A percentile compares a stretch with the other conserved stretches of the same genome.
Conservation (phyloP, 2,888 invertebrate species). For the Pterobdella sp. region DNA sequence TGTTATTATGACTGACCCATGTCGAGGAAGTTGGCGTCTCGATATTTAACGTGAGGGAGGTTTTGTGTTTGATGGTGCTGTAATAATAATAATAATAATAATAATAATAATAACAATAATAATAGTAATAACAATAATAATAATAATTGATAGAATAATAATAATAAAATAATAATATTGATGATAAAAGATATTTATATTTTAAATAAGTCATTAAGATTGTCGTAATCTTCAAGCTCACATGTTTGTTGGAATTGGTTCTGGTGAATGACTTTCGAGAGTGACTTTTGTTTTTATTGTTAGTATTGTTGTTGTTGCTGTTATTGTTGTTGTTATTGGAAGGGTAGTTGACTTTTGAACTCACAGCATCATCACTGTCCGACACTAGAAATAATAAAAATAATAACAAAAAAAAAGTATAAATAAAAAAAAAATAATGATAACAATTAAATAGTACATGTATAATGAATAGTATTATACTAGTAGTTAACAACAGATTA, state of each 20-base stretch:
- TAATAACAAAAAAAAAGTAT: too few relatives aligned
- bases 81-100: not conserved
- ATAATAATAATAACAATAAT: not conserved
- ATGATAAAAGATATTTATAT: not conserved
- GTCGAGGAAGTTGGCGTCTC: slow-evolving; percentile 35
- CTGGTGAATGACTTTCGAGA: not conserved
- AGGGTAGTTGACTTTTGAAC: too few relatives aligned
- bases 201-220: not conserved
- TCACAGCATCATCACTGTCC: too few relatives aligned
- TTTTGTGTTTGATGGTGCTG: slow-evolving; percentile 13
- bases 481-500: too few relatives aligned
- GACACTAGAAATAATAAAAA: too few relatives aligned
- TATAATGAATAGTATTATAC: too few relatives aligned
- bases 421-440: too few relatives aligned
- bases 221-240: too few relatives aligned
- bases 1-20: slow-evolving; percentile 27
- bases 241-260: not conserved
- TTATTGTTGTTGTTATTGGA: slow-evolving; percentile 1
- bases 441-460: too few relatives aligned
- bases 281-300: not conserved
- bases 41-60: slow-evolving; percentile 21
- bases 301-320: not conserved
- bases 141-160: not conserved
- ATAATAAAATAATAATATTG: not conserved
- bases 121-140: not conserved